A percentile compares a stretch with the other conserved stretches of the same genome.
Conservation (phyloP, 1,140 invertebrate species). For the Trichogramma pretiosum region DNA sequence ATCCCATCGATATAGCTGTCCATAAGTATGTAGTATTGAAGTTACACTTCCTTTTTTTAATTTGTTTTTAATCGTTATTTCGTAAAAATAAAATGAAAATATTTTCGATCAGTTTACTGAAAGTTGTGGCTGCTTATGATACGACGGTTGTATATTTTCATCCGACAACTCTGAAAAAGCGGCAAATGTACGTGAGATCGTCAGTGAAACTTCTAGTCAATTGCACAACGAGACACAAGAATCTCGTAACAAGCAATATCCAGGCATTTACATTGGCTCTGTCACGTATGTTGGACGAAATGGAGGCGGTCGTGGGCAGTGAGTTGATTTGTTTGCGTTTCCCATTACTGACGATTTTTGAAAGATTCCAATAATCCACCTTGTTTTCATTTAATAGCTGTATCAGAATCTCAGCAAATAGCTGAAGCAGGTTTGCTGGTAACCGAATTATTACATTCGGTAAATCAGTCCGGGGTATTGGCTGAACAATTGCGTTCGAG, state of each 20-base stretch:
- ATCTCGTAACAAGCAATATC: slow-evolving; percentile 42
- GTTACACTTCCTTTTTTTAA: too few species aligned
- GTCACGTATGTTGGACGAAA: slow-evolving; percentile 51
- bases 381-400: slow-evolving; percentile 32
- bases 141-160: slow-evolving; percentile 39
- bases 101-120: slow-evolving; percentile 46
- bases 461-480: slow-evolving; percentile 41
- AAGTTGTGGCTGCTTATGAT: slow-evolving; percentile 53
- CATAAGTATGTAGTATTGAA: slow-evolving; percentile 49
- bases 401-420: slow-evolving; percentile 45
- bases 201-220: slow-evolving; percentile 52
- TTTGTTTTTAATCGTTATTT: slow-evolving; percentile 6
- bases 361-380: background rate
- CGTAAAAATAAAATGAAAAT: background rate
- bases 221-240: slow-evolving; percentile 49
- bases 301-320: slow-evolving; percentile 51
- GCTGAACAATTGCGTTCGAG: slow-evolving; percentile 36
- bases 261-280: slow-evolving; percentile 48
- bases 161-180: slow-evolving; percentile 48
- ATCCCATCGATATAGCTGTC: slow-evolving; percentile 45
- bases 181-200: slow-evolving; percentile 53
- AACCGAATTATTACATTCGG: slow-evolving; percentile 42
- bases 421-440: slow-evolving; percentile 45
- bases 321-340: slow-evolving; percentile 24
- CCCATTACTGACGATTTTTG: slow-evolving; percentile 3